Percentiles rank a stretch among this genome's conserved stretches.
phyloP scores from a whole-genome alignment of 2,113 vertebrate genomes.

The Heloderma charlesbogerti region DNA sequence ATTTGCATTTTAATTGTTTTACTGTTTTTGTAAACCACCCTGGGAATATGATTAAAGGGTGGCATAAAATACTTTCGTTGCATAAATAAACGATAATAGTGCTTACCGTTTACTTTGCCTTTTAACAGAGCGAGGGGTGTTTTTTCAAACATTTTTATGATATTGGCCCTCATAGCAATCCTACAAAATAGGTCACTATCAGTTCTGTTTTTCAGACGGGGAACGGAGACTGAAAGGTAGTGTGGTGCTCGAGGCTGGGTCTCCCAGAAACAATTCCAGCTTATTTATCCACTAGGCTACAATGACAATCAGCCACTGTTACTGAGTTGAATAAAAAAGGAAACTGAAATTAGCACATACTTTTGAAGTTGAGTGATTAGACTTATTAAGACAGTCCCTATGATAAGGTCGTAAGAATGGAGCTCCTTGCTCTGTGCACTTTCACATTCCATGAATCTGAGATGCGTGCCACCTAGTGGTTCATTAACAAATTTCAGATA shows the following conservation, averaged over 20 bases:
- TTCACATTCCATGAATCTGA: neutral
- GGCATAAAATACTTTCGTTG: neutral
- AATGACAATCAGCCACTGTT: neutral
- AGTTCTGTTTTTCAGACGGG: neutral
- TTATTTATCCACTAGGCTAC: neutral
- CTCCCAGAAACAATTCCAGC: neutral
- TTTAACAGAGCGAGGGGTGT: neutral
- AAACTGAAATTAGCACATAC: neutral
- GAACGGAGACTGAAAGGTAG: neutral
- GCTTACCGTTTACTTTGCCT: neutral
- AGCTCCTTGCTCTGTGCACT: neutral
- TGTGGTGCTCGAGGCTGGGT: neutral
- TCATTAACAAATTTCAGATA: neutral
- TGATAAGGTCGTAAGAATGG: neutral
- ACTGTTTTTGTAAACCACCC: neutral
- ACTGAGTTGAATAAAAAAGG: neutral
- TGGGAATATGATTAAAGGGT: neutral
- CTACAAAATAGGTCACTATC: neutral
- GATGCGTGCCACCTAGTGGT: neutral
- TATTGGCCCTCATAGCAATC: neutral
- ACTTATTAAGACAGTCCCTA: no score
- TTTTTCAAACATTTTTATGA: neutral
- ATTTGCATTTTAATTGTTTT: neutral
- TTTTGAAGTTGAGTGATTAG: neutral
- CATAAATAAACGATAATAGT: neutral